Percentiles rank a stretch among this genome's conserved stretches.
These are phyloP conservation scores for Dolichomitus sp. DNA, from an alignment of 2,888 invertebrate species.

Conservation along the genomic window DNA sequence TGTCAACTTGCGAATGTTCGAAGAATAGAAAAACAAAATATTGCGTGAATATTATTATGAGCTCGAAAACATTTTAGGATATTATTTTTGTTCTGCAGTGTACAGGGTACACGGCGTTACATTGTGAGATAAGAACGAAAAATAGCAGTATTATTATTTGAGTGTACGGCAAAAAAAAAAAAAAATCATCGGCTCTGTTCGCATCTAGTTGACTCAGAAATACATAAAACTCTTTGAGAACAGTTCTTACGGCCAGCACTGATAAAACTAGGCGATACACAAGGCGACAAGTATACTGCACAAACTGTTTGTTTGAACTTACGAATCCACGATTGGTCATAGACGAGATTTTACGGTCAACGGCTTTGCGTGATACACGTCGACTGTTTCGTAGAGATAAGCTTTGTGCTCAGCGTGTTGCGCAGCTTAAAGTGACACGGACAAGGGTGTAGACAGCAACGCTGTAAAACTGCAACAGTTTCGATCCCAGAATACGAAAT, in stretches of 20 bases:
- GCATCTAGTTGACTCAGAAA: background rate
- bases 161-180: background rate
- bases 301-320: background rate
- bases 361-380: background rate
- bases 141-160: background rate
- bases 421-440: background rate
- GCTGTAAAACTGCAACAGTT: background rate
- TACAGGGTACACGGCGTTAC: background rate
- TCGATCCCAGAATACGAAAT: background rate
- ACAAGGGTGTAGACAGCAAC: background rate
- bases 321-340: constrained; percentile 3
- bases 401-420: background rate
- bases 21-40: background rate
- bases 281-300: background rate
- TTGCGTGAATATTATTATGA: background rate
- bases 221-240: background rate
- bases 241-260: background rate
- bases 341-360: background rate
- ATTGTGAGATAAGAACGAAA: background rate
- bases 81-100: background rate
- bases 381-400: background rate
- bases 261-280: background rate
- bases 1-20: background rate
- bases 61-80: background rate
- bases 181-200: background rate